A percentile compares a stretch with the other conserved stretches of the same genome.
Conservation (phyloP, 2,797 vertebrate genomes). For the Spatula versicolor region DNA sequence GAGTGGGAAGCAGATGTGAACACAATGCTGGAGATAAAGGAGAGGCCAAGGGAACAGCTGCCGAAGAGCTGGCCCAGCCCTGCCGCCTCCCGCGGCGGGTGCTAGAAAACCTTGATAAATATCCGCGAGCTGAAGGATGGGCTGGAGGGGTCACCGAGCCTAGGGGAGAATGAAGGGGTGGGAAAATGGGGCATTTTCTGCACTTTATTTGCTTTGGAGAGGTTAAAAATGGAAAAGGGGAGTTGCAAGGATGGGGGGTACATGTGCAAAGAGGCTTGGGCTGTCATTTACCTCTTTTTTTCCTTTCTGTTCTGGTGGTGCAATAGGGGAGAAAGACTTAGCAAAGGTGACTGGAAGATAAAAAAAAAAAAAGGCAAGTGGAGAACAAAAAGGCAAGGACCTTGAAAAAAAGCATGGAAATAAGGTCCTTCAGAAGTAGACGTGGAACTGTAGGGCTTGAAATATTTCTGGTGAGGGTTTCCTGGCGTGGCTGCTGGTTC, state of each 20-base stretch:
- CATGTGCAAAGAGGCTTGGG: not conserved
- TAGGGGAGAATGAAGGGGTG: not conserved
- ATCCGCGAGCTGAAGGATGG: not conserved
- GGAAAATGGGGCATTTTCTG: rapidly evolving
- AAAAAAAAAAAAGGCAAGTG: not conserved
- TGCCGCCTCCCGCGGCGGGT: not conserved
- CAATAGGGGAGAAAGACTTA: not conserved
- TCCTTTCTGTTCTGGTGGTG: not conserved
- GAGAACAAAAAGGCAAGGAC: not conserved
- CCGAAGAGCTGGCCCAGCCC: not conserved
- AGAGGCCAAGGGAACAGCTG: slow-evolving; percentile 66
- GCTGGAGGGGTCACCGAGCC: not conserved
- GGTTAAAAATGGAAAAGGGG: not conserved
- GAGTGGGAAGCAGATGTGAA: slow-evolving; percentile 63
- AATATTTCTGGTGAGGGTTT: not conserved
- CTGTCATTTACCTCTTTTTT: not conserved
- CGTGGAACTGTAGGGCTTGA: not conserved
- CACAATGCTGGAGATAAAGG: slow-evolving; percentile 64
- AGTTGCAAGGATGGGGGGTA: not conserved
- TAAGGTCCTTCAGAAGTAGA: not conserved
- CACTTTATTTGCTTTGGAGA: not conserved
- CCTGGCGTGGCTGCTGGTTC: rapidly evolving
- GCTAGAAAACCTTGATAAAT: not conserved
- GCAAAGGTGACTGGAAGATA: not conserved
- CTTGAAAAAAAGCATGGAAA: not conserved